phyloP scores from a whole-genome alignment of 2,888 invertebrate species.

The Crematogaster levior region DNA sequence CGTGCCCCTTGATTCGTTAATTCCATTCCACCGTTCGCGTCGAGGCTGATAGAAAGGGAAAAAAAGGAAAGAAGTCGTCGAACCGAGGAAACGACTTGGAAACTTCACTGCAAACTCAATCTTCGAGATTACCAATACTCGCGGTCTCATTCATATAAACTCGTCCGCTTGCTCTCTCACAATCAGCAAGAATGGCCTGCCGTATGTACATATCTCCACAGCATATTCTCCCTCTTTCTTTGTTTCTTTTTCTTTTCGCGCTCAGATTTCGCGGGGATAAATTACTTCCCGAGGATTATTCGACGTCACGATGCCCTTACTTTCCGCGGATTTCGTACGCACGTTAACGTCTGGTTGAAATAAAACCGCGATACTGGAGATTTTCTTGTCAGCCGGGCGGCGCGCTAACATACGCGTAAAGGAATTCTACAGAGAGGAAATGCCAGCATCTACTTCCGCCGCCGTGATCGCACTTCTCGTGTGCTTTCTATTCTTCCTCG shows the following conservation, averaged over 20 bases:
- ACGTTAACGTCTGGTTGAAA: conserved; percentile 54
- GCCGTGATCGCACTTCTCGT: conserved; percentile 47
- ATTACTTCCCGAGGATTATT: conserved; percentile 72
- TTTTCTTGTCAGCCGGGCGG: conserved; percentile 57
- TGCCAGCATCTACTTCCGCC: conserved; percentile 36
- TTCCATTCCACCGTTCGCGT: conserved; percentile 41
- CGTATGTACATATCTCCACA: conserved; percentile 21
- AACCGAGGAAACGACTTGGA: conserved; percentile 36
- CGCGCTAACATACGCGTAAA: conserved; percentile 16
- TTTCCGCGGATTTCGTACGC: conserved; percentile 51
- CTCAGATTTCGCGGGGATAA: conserved; percentile 72
- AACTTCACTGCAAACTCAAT: conserved; percentile 58
- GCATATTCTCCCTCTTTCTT: conserved; percentile 18
- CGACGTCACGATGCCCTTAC: conserved; percentile 62
- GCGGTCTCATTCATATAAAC: conserved; percentile 71
- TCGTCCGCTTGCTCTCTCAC: conserved; percentile 59
- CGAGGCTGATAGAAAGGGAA: conserved; percentile 5
- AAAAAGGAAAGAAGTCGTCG: conserved; percentile 35
- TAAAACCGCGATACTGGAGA: conserved; percentile 62
- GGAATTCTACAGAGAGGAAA: conserved; percentile 22
- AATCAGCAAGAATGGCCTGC: conserved; percentile 25
- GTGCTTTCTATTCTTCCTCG: conserved; percentile 38
- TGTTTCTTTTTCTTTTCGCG: conserved; percentile 30
- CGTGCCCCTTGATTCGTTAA: conserved; percentile 48
- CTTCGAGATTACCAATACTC: conserved; percentile 65